Evolutionary conservation across 2,888 invertebrate genomes (phyloP).

Genomic region (Halocaridina rubra): DNA sequence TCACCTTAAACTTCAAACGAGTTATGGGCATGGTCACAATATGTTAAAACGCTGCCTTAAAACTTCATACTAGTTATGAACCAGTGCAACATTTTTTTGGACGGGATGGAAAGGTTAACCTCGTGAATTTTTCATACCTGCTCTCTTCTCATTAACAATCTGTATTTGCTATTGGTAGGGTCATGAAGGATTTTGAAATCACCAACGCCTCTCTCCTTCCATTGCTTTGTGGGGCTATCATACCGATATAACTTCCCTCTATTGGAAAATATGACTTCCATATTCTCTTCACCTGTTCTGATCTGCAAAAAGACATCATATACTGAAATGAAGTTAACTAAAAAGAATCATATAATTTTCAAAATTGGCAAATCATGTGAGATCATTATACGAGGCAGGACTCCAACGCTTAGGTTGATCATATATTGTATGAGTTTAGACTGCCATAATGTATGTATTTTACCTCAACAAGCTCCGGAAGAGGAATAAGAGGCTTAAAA

Average conservation of each 20-base stretch:
- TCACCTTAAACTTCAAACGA: no score
- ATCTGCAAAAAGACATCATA: no score
- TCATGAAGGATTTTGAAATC: constrained; percentile 69
- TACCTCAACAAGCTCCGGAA: constrained; percentile 69
- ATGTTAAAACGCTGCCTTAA: no score
- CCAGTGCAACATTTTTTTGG: no score
- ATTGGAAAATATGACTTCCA: constrained; percentile 52
- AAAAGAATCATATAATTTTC: neutral
- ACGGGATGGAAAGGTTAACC: no score
- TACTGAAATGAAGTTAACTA: no score
- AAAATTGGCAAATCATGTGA: neutral
- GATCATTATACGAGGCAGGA: neutral
- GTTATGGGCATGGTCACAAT: no score
- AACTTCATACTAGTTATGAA: no score
- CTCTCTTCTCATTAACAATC: constrained; percentile 66
- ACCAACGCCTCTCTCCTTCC: constrained; percentile 72
- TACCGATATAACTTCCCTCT: constrained; percentile 68
- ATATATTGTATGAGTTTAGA: no score
- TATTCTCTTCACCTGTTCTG: no score
- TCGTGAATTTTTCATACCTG: constrained; percentile 70
- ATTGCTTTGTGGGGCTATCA: constrained; percentile 69
- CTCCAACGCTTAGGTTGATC: no score
- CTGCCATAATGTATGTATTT: no score
- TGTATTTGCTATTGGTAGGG: constrained; percentile 63
- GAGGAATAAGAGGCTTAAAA: constrained; percentile 69